Conservation (phyloP, 2,888 invertebrate species). For the Lordiphosa andalusiaca region DNA sequence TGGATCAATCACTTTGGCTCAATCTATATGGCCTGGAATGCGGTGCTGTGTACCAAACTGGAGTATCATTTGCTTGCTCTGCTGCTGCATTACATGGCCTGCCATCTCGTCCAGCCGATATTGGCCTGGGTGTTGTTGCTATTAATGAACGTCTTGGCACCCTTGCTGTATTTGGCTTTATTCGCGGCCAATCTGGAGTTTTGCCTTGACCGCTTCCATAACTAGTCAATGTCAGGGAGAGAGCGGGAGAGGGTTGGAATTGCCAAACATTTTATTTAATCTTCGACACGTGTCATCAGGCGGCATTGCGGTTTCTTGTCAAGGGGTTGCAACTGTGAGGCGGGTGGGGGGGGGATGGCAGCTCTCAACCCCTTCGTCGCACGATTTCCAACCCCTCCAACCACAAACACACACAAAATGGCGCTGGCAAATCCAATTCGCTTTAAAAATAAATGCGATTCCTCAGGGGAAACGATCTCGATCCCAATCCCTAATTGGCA, state of each 20-base stretch:
- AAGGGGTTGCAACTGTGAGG: not conserved
- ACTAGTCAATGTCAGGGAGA: not conserved
- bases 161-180: too few relatives aligned
- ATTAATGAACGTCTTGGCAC: too few relatives aligned
- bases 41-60: too few relatives aligned
- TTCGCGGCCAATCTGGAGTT: too few relatives aligned
- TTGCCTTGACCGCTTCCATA: too few relatives aligned
- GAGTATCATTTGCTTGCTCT: too few relatives aligned
- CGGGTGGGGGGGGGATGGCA: constrained; percentile 8
- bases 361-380: constrained; percentile 4
- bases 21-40: too few relatives aligned
- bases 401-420: constrained; percentile 2
- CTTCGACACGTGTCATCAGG: constrained; percentile 54
- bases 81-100: too few relatives aligned
- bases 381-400: constrained; percentile 23
- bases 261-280: constrained; percentile 64
- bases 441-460: constrained; percentile 4
- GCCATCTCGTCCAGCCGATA: too few relatives aligned
- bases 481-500: constrained; percentile 27
- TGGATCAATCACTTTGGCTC: too few relatives aligned
- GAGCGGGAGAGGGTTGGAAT: constrained; percentile 19
- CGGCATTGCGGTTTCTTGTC: not conserved
- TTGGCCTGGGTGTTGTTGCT: too few relatives aligned
- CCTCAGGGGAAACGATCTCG: constrained; percentile 5
- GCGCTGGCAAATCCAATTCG: constrained; percentile 2